Conservation (phyloP, 53 echinoderm and acorn worm species). For the Antedon mediterranea region DNA sequence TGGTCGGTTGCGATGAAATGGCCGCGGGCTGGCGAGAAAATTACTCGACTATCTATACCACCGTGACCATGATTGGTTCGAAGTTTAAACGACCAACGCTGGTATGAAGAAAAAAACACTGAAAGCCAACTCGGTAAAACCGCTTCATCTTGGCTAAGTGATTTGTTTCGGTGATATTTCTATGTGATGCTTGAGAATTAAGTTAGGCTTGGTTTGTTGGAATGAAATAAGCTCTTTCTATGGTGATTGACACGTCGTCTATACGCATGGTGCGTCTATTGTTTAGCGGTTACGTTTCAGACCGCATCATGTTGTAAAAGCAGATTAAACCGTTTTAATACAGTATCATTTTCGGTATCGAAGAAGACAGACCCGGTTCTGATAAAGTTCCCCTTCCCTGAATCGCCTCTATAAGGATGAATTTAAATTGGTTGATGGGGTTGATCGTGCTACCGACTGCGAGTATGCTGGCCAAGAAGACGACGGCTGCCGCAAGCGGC, state of each 20-base stretch:
- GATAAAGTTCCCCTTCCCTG: background rate
- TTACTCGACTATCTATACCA: background rate
- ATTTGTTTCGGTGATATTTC: background rate
- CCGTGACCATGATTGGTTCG: background rate
- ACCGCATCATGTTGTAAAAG: background rate
- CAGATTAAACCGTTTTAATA: background rate
- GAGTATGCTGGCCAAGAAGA: slow-evolving; percentile 83
- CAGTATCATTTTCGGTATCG: background rate
- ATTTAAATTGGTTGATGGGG: slow-evolving; percentile 70
- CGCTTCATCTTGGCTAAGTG: background rate
- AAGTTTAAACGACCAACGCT: background rate
- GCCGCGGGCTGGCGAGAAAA: background rate
- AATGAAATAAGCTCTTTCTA: background rate
- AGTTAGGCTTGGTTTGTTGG: background rate
- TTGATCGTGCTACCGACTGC: slow-evolving; percentile 80
- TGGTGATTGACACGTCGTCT: background rate
- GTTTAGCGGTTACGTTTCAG: background rate
- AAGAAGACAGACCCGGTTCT: background rate
- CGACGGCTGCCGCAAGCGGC: slow-evolving; percentile 79
- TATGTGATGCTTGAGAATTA: background rate
- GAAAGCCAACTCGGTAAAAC: background rate
- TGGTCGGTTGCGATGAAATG: background rate
- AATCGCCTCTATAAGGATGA: slow-evolving; percentile 55
- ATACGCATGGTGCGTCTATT: background rate
- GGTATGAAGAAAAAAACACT: background rate